A percentile compares a stretch with the other conserved stretches of the same genome.
Evolutionary conservation across 2,888 invertebrate species (phyloP).

Genomic region (Diaprepes abbreviatus): DNA sequence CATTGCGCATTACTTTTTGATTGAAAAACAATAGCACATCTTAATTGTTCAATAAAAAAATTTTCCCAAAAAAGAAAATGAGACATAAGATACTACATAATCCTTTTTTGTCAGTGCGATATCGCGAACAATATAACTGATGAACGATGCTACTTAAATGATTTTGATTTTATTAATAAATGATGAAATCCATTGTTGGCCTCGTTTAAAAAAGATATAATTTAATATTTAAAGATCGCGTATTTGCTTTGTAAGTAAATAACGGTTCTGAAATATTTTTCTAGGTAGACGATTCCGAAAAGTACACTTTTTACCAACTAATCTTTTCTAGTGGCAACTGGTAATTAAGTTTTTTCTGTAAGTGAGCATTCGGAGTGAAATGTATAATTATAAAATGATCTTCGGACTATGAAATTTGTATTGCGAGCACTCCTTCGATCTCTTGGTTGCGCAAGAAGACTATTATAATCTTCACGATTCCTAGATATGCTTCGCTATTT

Average conservation of each 20-base stretch:
- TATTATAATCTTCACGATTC: conserved; percentile 42
- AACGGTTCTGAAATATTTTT: conserved; percentile 15
- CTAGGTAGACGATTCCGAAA: conserved; percentile 18
- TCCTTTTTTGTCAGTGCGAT: no score
- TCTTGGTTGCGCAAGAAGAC: conserved; percentile 33
- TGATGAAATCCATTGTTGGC: no score
- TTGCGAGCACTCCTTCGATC: conserved; percentile 41
- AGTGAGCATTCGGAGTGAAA: conserved; percentile 18
- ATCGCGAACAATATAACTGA: no score
- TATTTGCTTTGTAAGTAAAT: neutral
- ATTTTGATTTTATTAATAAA: no score
- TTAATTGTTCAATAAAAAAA: no score
- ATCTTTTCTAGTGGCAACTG: conserved; percentile 29
- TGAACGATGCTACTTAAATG: no score
- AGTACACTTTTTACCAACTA: conserved; percentile 19
- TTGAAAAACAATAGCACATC: no score
- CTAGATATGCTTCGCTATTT: conserved; percentile 27
- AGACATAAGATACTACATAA: no score
- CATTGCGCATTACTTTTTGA: no score
- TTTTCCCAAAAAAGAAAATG: no score
- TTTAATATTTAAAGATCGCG: neutral
- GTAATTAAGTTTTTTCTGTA: conserved; percentile 38
- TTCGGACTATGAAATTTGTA: conserved; percentile 37
- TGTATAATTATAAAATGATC: conserved; percentile 41
- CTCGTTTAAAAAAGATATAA: neutral